Evolutionary conservation across 2,888 invertebrate species (phyloP).

Genomic region (Pandemis heparana): DNA sequence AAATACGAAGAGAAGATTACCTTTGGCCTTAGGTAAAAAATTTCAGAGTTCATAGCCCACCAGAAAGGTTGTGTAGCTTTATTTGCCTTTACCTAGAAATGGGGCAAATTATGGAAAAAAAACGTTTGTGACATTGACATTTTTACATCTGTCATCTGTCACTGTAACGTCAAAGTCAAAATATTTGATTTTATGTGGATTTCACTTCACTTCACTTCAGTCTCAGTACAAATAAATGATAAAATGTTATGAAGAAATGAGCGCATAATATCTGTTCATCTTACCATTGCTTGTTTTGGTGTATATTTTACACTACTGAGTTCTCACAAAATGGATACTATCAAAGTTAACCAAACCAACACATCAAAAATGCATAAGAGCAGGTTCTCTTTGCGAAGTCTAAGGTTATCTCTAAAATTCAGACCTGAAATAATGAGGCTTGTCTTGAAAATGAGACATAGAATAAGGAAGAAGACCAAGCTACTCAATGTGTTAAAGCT

Average conservation of each 20-base stretch:
- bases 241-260: background rate
- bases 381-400: slow-evolving; percentile 56
- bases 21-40: too few relatives aligned
- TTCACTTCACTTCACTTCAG: too few relatives aligned
- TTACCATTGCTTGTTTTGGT: background rate
- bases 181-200: background rate
- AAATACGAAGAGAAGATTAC: too few relatives aligned
- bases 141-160: background rate
- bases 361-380: slow-evolving; percentile 48
- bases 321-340: slow-evolving; percentile 20
- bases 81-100: too few relatives aligned
- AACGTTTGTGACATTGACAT: background rate
- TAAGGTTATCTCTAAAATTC: slow-evolving; percentile 77
- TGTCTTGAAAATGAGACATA: slow-evolving; percentile 84
- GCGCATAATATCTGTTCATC: background rate
- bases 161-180: background rate
- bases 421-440: slow-evolving; percentile 86
- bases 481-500: slow-evolving; percentile 85
- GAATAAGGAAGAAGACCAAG: slow-evolving; percentile 84
- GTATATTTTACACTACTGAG: background rate
- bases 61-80: too few relatives aligned
- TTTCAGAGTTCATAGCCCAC: too few relatives aligned
- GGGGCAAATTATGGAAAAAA: too few relatives aligned
- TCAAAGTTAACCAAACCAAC: slow-evolving; percentile 23
- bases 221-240: too few relatives aligned